phyloP scores from a whole-genome alignment of 1,140 invertebrate species.

The Trichomalopsis sarcophagae region DNA sequence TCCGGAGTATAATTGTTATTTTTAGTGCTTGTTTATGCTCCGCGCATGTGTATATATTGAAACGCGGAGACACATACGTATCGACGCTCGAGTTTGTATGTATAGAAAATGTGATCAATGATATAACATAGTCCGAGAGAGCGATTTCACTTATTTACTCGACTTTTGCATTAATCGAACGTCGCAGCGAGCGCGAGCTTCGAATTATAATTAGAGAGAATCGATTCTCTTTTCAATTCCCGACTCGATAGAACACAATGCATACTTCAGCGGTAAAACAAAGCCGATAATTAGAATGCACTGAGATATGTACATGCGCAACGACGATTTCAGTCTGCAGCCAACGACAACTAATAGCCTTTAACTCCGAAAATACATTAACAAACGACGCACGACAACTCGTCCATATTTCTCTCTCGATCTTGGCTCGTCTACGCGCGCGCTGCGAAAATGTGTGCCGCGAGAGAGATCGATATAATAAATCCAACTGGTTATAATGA shows the following conservation, averaged over 20 bases:
- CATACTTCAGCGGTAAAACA: not conserved
- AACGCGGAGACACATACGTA: not conserved
- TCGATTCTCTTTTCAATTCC: not conserved
- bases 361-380: not conserved
- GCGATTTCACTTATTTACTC: not conserved
- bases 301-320: not conserved
- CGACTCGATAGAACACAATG: not conserved
- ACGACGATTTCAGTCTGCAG: not conserved
- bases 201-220: not conserved
- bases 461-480: slow-evolving; percentile 15
- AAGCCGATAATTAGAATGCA: not conserved
- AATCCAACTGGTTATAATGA: slow-evolving; percentile 8
- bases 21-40: not conserved
- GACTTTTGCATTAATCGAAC: not conserved
- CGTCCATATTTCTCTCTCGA: no score
- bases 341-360: not conserved
- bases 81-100: not conserved
- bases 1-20: not conserved
- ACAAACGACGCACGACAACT: not conserved
- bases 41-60: not conserved
- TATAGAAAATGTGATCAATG: not conserved
- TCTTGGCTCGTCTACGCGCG: not conserved
- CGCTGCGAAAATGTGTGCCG: not conserved
- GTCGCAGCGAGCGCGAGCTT: no score
- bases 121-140: not conserved